Percentiles rank a stretch among this genome's conserved stretches.
These are phyloP conservation scores for Philhelius pedissequus DNA, from an alignment of 2,888 invertebrate species.

Conservation along the genomic window DNA sequence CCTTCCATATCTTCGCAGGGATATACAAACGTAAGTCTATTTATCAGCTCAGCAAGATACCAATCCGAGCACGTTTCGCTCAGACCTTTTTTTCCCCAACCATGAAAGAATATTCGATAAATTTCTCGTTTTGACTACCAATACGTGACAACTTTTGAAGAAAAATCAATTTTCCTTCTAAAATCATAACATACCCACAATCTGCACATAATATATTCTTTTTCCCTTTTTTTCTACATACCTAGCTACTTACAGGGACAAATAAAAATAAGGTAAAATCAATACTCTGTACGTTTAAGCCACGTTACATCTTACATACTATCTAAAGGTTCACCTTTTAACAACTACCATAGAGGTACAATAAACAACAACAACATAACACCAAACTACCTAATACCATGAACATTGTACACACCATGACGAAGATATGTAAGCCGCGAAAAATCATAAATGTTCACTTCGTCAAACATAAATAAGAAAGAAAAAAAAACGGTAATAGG, in stretches of 20 bases:
- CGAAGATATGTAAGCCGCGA: constrained; percentile 1
- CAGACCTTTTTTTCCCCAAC: neutral
- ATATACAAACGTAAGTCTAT: neutral
- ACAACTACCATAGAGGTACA: neutral
- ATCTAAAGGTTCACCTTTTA: neutral
- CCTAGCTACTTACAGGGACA: no score
- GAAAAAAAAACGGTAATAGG: neutral
- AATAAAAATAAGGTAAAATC: neutral
- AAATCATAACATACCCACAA: neutral
- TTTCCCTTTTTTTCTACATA: neutral
- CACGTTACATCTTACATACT: neutral
- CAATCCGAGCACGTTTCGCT: neutral
- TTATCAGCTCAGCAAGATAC: neutral
- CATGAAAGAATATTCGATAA: constrained; percentile 13
- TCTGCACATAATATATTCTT: neutral
- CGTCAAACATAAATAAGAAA: neutral
- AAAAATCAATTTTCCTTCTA: constrained; percentile 45
- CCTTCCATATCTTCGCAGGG: neutral
- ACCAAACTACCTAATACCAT: neutral
- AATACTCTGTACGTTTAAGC: neutral
- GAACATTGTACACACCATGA: neutral
- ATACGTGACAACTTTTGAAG: constrained; percentile 56
- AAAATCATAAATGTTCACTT: constrained; percentile 31
- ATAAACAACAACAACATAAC: no score
- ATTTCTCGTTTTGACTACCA: constrained; percentile 39